phyloP scores from a whole-genome alignment of 2,888 invertebrate species.

The Meiosimyza decipiens region DNA sequence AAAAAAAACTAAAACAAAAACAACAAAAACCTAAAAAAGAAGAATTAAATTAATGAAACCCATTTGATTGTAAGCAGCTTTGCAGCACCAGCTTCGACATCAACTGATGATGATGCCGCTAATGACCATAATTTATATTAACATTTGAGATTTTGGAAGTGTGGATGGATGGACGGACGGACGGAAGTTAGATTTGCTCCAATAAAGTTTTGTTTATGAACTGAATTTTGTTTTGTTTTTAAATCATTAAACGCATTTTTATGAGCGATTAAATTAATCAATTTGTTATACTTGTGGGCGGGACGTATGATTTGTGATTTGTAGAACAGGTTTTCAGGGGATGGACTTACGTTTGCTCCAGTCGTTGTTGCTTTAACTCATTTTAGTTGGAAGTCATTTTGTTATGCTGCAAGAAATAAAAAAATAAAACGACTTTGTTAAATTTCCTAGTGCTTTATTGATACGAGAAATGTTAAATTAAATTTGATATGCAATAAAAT shows the following conservation, averaged over 20 bases:
- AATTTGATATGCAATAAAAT: no score
- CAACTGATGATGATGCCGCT: not conserved
- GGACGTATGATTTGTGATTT: no score
- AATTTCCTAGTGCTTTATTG: no score
- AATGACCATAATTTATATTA: conserved; percentile 21
- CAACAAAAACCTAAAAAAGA: not conserved
- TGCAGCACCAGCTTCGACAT: conserved; percentile 10
- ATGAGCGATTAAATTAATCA: not conserved
- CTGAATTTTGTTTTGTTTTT: not conserved
- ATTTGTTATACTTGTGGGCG: not conserved
- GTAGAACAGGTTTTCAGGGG: no score
- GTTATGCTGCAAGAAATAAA: no score
- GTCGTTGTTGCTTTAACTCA: no score
- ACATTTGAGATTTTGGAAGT: not conserved
- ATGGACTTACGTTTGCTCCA: no score
- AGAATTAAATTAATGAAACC: conserved; percentile 14
- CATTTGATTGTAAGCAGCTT: not conserved
- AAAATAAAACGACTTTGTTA: no score
- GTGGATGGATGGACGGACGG: not conserved
- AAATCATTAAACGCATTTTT: not conserved
- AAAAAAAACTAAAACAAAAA: not conserved
- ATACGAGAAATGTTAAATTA: no score
- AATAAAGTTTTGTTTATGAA: conserved; percentile 2
- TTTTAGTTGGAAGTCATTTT: no score
- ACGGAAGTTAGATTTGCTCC: not conserved